Evolutionary conservation across 2,113 vertebrate species (phyloP), one percentile per base, ranked within the genome.

Genomic region (Numida meleagris): DNA sequence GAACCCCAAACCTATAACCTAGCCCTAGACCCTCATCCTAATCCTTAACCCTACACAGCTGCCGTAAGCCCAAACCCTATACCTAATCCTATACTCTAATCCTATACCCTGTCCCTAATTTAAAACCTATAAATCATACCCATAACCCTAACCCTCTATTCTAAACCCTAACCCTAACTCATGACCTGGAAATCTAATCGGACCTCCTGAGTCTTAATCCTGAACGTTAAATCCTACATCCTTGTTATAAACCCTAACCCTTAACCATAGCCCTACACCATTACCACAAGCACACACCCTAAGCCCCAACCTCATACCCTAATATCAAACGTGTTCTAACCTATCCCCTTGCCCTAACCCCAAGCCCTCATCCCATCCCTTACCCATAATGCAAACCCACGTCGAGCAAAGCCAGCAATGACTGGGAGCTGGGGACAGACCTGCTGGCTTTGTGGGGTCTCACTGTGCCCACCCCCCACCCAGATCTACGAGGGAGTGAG

Each of bases 401-500:
- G 2, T 20, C 16, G 17, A 73, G 15, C 45, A 12, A 58, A 73
- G 40, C 27, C 5, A 0, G 25, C 40, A 33, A 23, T 17, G 34
- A 6, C 3, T 23, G 67, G 43, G 21, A 48, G 62, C 1, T 4
- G 46, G 48, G 36, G 13, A 43, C 7, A 7, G 38, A 27, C 15
- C 27, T 16, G 14, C 27, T 18, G 85, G 31, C 73, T 9, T 48
- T n/a, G 73, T 24, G 25, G 42, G n/a, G 40, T 5, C 77, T 94
- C 45, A 76, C 78, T 2, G 8, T 70, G 42, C 10, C 33, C 23
- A 27, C 14, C n/a, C 13, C 14, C 21, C 3, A 8, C 9, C 29
- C 96, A 99, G 99, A 98, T 99, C 86, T 99, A 99, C 9, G 99
- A 99, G 71, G 99, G 99, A 27, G 98, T 99, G 93, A 99, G 99